Base-by-base conservation (phyloP, 2,797 vertebrate species). In the Sebastes wilsoni region DNA sequence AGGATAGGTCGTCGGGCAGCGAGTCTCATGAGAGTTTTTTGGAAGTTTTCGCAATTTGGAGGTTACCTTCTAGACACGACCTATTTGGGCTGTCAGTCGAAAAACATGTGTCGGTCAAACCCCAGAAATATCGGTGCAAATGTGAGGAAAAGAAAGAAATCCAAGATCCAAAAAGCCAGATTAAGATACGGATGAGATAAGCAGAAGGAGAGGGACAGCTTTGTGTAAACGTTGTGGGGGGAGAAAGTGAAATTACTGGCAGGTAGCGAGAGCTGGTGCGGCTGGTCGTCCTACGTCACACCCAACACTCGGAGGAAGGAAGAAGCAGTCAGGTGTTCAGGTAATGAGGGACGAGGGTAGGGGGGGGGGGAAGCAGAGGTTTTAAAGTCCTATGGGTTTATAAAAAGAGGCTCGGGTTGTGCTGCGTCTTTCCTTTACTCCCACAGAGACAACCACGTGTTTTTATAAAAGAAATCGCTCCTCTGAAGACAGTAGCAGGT, bases 181-280 rank as follows among this genome's bases (percentile, higher is more conserved):
- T 25, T 22, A 27, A 66, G 62, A 68, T 11, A 13, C 11, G 42
- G 34, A 25, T 22, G 16, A 55, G 56, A 56, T 46, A 10, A 60
- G 66, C 54, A 54, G 79, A 36, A 25, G 77, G 42, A 9, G 62
- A 58, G 42, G 66, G 8, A 62, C 6, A 72, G 74, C 61, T 72
- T 16, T 8, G 81, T 72, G 83, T 80, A 83, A 79, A 88, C 38
- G 14, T 71, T 0, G 13, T 32, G 66, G 59, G 38, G 38, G 52
- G 70, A 60, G 30, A 3, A 25, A 65, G 71, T 36, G 66, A 56
- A 56, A 16, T 38, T 20, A 72, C 52, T 68, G 81, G 69, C 84
- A 82, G 91, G 72, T 49, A 10, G 54, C 16, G 46, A 72, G 81
- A 84, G 80, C 59, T 64, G 75, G 81, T 59, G 83, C 3, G 74